Evolutionary conservation across 2,888 invertebrate genomes (phyloP), one percentile per base, ranked within the genome.

Genomic region (Podotricha telesiphe): DNA sequence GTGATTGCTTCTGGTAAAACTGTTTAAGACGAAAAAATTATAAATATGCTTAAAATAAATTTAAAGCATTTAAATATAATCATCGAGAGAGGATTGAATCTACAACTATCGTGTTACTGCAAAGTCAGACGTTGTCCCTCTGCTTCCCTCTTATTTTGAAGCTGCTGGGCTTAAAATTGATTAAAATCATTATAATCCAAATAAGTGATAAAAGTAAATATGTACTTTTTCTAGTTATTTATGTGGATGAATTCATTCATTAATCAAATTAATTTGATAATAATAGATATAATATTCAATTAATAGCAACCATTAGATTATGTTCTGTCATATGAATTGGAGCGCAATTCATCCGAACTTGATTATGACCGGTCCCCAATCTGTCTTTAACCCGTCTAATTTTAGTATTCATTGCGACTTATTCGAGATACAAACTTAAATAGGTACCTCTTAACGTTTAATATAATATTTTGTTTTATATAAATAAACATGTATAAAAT

Each of bases 271-370:
- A 1, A 19, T 17, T 48, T 48, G 48, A 19, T 17, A 19, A 48
- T 48, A 19, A 22, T 22, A 22, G 0, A 13, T 5, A 34, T 42
- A n/a, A 28, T 8, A 28, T 51, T 28, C 11, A 28, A 53, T 53
- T n/a, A n/a, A 53, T 28, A 53, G 28, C 28, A 28, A 10, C 10
- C 28, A n/a, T 28, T 2, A 4, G 28, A n/a, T 28, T n/a, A 34
- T 10, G n/a, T n/a, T 28, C 28, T 17, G 28, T 53, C n/a, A 53
- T n/a, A 53, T 28, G 53, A n/a, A 53, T 53, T 53, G 53, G 53
- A 34, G n/a, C n/a, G 53, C 53, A 28, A 53, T 53, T 34, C 28
- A 34, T 53, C 10, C 1, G 10, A 53, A 53, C 10, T 34, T 53
- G n/a, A 28, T 53, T 34, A 53, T 2, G 28, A 53, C 3, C n/a